Evolutionary conservation across 2,888 invertebrate species (phyloP).

Genomic region (Apamea sordens): DNA sequence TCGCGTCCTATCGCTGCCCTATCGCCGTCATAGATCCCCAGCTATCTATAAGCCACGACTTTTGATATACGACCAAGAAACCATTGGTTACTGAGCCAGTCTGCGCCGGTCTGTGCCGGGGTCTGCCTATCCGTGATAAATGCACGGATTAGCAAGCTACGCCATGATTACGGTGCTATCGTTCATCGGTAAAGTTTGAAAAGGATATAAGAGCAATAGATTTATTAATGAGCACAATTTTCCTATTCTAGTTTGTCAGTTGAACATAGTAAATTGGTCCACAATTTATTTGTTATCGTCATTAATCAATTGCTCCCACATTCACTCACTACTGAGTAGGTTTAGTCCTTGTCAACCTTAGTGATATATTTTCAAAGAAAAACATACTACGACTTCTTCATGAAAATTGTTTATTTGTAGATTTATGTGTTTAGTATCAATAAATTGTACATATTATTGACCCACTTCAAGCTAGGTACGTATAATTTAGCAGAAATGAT

Average conservation of each 20-base stretch:
- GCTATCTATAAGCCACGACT: slow-evolving; percentile 69
- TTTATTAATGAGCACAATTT: slow-evolving; percentile 1
- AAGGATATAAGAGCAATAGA: slow-evolving; percentile 4
- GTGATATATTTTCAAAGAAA: slow-evolving; percentile 21
- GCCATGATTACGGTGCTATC: slow-evolving; percentile 31
- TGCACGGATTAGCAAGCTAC: slow-evolving; percentile 51
- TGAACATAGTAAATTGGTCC: slow-evolving; percentile 8
- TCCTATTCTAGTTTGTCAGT: slow-evolving; percentile 7
- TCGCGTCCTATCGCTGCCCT: slow-evolving; percentile 75
- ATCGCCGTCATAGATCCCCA: slow-evolving; percentile 71
- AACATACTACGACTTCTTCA: slow-evolving; percentile 7
- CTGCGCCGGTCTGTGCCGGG: slow-evolving; percentile 13
- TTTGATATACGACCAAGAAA: slow-evolving; percentile 72
- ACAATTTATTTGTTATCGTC: slow-evolving; percentile 11
- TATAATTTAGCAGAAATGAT: slow-evolving; percentile 16
- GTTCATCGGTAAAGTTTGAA: slow-evolving; percentile 4
- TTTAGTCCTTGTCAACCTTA: not conserved
- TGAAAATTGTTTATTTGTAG: slow-evolving; percentile 7
- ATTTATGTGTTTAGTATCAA: slow-evolving; percentile 8
- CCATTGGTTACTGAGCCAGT: slow-evolving; percentile 63
- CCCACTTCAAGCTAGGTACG: not conserved
- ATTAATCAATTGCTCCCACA: slow-evolving; percentile 20
- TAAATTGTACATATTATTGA: slow-evolving; percentile 35
- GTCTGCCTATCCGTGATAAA: slow-evolving; percentile 60
- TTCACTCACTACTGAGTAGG: not conserved